Evolutionary conservation across 1,140 invertebrate species (phyloP).

Genomic region (Asbolus verrucosus): DNA sequence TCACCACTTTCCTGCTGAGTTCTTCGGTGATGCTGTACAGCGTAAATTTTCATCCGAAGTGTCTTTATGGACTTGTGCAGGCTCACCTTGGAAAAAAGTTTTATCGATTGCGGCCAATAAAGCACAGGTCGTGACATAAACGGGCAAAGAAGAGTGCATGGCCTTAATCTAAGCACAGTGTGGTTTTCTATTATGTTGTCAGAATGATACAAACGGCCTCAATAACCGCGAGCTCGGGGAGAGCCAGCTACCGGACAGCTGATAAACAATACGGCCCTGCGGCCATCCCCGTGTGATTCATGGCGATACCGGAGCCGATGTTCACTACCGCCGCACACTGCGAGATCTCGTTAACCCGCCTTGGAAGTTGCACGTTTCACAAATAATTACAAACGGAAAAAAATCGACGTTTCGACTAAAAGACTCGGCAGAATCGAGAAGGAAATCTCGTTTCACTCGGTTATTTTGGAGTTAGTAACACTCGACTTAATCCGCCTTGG

Average conservation of each 20-base stretch:
- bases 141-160: conserved; percentile 54
- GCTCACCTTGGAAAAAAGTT: conserved; percentile 3
- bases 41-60: too few species aligned
- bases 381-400: conserved; percentile 32
- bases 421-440: not conserved
- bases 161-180: conserved; percentile 60
- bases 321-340: conserved; percentile 36
- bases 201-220: conserved; percentile 63
- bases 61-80: too few species aligned
- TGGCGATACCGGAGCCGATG: conserved; percentile 50
- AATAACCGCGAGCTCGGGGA: conserved; percentile 59
- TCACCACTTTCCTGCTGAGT: too few species aligned
- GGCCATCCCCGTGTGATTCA: conserved; percentile 56
- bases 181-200: conserved; percentile 63
- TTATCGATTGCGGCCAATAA: conserved; percentile 54
- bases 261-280: conserved; percentile 61
- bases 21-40: too few species aligned
- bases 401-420: not conserved
- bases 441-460: conserved; percentile 6
- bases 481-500: conserved; percentile 57
- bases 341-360: conserved; percentile 40
- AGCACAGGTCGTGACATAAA: conserved; percentile 56
- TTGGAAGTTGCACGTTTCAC: conserved; percentile 30
- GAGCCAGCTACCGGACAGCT: conserved; percentile 61
- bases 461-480: conserved; percentile 56